Conservation (phyloP, 2,888 invertebrate species). For the Phymatocera aterrima region DNA sequence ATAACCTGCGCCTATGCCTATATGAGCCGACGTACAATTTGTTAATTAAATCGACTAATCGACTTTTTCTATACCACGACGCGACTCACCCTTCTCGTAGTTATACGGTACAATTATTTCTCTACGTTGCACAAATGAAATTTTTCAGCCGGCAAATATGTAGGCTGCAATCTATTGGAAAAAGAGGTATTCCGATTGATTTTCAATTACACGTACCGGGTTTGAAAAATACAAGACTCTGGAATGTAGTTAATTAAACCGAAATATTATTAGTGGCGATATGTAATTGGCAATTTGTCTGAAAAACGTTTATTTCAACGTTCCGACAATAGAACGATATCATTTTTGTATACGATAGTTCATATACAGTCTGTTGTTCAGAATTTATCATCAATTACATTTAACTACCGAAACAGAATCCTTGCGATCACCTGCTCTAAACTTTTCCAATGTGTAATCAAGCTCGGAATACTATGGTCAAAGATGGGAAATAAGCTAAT, state of each 20-base stretch:
- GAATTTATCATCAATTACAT: background rate
- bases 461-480: background rate
- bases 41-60: slow-evolving; percentile 4
- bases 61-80: background rate
- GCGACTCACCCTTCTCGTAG: background rate
- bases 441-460: background rate
- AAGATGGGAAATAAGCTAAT: background rate
- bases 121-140: background rate
- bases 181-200: background rate
- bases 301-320: background rate
- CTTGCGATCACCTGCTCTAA: background rate
- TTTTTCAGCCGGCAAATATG: background rate
- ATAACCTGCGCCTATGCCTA: no score
- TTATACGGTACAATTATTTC: background rate
- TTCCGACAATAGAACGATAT: background rate
- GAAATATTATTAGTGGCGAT: background rate
- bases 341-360: background rate
- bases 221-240: no score
- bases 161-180: background rate
- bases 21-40: background rate
- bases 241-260: background rate
- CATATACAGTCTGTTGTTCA: background rate
- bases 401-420: background rate
- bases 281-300: background rate
- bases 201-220: no score